Evolutionary conservation across 2,113 vertebrate species (phyloP), one percentile per base, ranked within the genome.

Genomic region (Canis aureus): DNA sequence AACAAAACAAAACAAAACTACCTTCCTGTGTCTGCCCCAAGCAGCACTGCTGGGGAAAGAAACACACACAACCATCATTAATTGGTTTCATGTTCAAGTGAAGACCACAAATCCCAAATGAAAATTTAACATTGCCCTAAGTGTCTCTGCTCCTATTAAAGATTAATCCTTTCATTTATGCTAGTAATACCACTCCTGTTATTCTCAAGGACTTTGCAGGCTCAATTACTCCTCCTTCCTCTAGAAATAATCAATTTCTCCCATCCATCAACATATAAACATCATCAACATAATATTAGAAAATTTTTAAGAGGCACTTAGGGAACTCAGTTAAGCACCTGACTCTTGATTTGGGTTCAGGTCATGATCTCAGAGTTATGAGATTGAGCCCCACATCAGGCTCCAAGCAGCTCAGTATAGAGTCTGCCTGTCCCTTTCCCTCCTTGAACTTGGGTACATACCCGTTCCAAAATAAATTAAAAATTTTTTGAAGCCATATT

Each of bases 51-150:
- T 85, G 67, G 22, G 22, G 12, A 74, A 43, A 15, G 64, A 83
- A 92, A 82, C 8, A 55, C 27, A 94, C 29, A 95, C 19, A 94
- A 95, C 51, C 38, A 80, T 16, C 57, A 93, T 94, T 95, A 96
- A 93, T 35, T 74, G 76, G 29, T 90, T 51, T 97, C 53, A 82
- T 51, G 73, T 93, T 90, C 67, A 85, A 96, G 67, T 73, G 67
- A 96, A 97, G 64, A 90, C 74, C 80, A 84, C 76, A 94, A 95
- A 97, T 89, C 67, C 69, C 92, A 96, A 82, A 92, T 20, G 57
- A 25, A 96, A 89, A 90, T 16, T 86, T 95, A 92, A 86, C 12
- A 57, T 0, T 86, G 23, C 38, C 73, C 59, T 91, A 59, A 67
- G n/a, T 76, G 43, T 60, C 43, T 79, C 49, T 93, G 81, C 16